Base-by-base conservation (phyloP, 2,113 vertebrate species). In the Dicentrarchus labrax region DNA sequence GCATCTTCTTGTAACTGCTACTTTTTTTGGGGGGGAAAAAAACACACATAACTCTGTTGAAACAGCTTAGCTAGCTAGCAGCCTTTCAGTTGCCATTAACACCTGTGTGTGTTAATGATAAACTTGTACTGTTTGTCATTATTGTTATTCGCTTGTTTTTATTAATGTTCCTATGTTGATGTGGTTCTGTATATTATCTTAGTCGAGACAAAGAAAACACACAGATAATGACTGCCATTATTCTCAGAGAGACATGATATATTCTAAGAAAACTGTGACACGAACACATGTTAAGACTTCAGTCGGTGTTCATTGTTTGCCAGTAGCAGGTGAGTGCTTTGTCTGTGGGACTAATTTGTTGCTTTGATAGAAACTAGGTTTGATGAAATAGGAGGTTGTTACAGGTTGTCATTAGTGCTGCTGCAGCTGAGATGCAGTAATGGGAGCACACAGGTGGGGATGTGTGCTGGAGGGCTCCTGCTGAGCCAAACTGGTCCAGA, bases 381-480 rank as follows among this genome's bases (percentile, higher is more conserved):
- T 95, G 90, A 95, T 93, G 86, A 93, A 95, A 88, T 89, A 87
- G 87, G 91, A 88, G 88, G 90, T 92, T 85, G 88, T 94, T 93
- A 91, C 91, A 83, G 85, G 84, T 86, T 86, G 88, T 90, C 85
- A 86, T 91, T 91, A 92, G 80, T 70, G 84, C 81, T 82, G 74
- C 83, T 78, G 90, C 91, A 94, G 91, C 91, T 91, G 92, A 92
- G 91, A 86, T 64, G 73, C 87, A 78, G 90, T 90, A 93, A 89
- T 82, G 67, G 90, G 88, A 91, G 76, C 88, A 84, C 94, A 91
- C 93, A 91, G 91, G 93, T 94, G 91, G 84, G 53, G 65, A 80
- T 65, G 62, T 82, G 57, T 83, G 56, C 74, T 74, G 83, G 65
- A 81, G 78, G 79, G 66, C 82, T 90, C 87, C 69, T 81, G 81